These are phyloP conservation scores for Metaphire vulgaris DNA, from an alignment of 1,140 invertebrate species.

Conservation along the genomic window DNA sequence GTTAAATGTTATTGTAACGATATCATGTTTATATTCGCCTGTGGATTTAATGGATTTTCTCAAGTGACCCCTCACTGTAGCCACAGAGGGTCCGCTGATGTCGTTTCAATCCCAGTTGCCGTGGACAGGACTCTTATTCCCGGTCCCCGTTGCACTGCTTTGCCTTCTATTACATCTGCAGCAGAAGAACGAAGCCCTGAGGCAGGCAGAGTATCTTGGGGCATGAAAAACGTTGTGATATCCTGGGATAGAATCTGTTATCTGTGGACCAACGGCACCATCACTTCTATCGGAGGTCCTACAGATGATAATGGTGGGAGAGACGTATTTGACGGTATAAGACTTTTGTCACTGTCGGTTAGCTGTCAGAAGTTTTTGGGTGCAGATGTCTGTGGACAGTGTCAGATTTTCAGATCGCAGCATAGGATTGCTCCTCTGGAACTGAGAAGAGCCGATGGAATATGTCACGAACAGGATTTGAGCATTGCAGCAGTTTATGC, in stretches of 20 bases:
- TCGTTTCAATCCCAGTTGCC: no score
- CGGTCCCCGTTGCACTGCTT: no score
- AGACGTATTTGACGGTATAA: neutral
- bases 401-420: neutral
- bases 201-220: no score
- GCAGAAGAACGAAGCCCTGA: no score
- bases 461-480: neutral
- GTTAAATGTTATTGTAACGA: no score
- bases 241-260: neutral
- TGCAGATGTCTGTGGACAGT: neutral
- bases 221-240: neutral
- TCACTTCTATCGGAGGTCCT: neutral
- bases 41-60: neutral
- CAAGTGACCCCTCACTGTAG: no score
- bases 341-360: neutral
- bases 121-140: no score
- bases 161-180: no score
- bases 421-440: neutral
- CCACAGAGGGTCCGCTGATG: no score
- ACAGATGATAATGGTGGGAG: neutral
- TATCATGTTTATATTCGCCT: neutral
- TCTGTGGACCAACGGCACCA: neutral
- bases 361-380: neutral
- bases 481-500: neutral
- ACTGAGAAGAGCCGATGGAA: neutral